Evolutionary conservation across 2,113 vertebrate genomes (phyloP).

Genomic region (Chauna torquata): DNA sequence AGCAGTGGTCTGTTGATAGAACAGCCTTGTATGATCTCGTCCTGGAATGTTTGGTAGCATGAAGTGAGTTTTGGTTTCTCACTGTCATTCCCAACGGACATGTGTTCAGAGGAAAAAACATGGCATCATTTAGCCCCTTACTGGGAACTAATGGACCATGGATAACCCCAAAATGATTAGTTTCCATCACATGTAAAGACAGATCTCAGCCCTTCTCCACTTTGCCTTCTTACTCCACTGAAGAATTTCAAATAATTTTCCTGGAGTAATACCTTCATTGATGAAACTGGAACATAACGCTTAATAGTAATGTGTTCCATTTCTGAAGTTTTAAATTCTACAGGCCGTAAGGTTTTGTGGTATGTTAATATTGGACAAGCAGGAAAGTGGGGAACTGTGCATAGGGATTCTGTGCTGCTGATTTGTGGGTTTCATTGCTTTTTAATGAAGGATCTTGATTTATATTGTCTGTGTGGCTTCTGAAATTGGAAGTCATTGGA

Average conservation of each 20-base stretch:
- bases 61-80: not conserved
- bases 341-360: not conserved
- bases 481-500: not conserved
- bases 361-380: not conserved
- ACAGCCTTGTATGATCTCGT: not conserved
- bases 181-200: not conserved
- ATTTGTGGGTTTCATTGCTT: not conserved
- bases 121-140: not conserved
- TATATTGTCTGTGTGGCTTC: not conserved
- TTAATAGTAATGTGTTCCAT: not conserved
- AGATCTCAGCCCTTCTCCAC: not conserved
- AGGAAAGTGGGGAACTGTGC: not conserved
- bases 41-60: not conserved
- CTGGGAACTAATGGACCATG: not conserved
- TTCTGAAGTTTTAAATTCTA: not conserved
- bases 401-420: not conserved
- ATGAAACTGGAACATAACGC: not conserved
- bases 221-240: not conserved
- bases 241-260: not conserved
- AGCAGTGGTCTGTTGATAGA: not conserved
- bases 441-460: not conserved
- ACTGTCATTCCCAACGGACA: not conserved
- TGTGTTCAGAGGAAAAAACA: not conserved
- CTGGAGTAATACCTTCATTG: not conserved
- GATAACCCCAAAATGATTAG: not conserved